Conservation (phyloP, 2,797 vertebrate genomes). For the Stomatorhinus walkeri region DNA sequence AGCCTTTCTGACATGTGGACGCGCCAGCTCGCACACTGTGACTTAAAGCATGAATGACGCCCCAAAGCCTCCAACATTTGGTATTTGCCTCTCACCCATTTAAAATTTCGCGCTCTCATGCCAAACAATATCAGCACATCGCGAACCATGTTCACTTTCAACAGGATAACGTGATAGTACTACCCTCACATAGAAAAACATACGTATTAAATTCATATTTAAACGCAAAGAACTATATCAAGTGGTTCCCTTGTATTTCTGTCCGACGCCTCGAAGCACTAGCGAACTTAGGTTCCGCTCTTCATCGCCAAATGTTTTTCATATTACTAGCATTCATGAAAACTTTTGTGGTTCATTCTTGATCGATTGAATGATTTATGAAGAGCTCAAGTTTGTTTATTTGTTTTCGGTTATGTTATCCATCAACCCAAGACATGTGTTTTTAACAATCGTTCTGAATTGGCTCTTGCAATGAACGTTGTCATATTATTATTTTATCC, state of each 20-base stretch:
- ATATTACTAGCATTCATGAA: background rate
- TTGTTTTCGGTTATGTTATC: background rate
- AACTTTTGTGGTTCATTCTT: background rate
- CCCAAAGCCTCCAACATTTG: background rate
- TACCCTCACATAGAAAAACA: background rate
- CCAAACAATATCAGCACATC: background rate
- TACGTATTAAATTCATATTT: background rate
- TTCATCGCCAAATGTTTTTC: background rate
- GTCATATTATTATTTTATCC: background rate
- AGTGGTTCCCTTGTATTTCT: slow-evolving; percentile 6
- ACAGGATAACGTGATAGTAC: background rate
- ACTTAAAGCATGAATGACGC: background rate
- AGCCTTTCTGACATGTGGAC: background rate
- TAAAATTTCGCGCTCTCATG: background rate
- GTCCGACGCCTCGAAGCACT: background rate
- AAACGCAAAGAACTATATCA: background rate
- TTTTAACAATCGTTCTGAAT: background rate
- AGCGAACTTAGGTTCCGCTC: slow-evolving; percentile 4
- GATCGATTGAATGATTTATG: background rate
- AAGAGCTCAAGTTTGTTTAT: background rate
- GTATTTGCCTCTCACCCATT: background rate
- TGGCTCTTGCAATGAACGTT: background rate
- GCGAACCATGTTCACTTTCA: background rate
- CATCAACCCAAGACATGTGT: background rate
- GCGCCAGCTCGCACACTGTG: background rate